phyloP scores from a whole-genome alignment of 2,888 invertebrate genomes.

The Dynastes tityus region DNA sequence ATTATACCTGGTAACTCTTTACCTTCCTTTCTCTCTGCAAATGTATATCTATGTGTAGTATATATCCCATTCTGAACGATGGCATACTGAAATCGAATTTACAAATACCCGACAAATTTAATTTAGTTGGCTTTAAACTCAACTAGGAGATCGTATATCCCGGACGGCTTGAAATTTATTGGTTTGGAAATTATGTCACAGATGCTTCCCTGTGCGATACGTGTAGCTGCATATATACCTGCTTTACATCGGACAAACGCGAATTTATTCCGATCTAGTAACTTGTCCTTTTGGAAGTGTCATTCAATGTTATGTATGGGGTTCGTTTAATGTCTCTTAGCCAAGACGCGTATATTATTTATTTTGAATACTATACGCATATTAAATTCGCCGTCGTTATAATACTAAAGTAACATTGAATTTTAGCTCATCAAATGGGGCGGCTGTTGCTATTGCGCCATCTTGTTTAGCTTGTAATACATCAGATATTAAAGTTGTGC shows the following conservation, averaged over 20 bases:
- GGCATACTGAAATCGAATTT: slow-evolving; percentile 15
- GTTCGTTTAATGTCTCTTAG: neutral
- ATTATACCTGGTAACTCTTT: neutral
- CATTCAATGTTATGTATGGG: neutral
- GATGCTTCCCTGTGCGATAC: neutral
- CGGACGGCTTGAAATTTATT: slow-evolving; percentile 26
- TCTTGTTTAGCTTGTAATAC: no score
- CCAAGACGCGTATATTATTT: no score
- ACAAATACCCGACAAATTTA: slow-evolving; percentile 14
- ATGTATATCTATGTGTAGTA: neutral
- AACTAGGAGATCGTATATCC: slow-evolving; percentile 13
- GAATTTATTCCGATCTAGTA: slow-evolving; percentile 23
- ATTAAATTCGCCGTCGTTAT: no score
- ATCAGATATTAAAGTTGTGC: no score
- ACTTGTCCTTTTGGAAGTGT: neutral
- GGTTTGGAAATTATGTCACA: slow-evolving; percentile 22
- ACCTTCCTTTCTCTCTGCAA: neutral
- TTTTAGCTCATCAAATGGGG: neutral
- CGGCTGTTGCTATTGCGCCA: no score
- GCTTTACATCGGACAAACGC: neutral
- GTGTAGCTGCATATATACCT: neutral
- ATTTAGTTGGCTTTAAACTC: slow-evolving; percentile 19
- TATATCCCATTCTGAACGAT: neutral
- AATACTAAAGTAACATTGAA: no score
- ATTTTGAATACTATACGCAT: no score